A percentile compares a stretch with the other conserved stretches of the same genome.
phyloP scores from a whole-genome alignment of 53 echinoderm and acorn worm species.

The Glandiceps talaboti region DNA sequence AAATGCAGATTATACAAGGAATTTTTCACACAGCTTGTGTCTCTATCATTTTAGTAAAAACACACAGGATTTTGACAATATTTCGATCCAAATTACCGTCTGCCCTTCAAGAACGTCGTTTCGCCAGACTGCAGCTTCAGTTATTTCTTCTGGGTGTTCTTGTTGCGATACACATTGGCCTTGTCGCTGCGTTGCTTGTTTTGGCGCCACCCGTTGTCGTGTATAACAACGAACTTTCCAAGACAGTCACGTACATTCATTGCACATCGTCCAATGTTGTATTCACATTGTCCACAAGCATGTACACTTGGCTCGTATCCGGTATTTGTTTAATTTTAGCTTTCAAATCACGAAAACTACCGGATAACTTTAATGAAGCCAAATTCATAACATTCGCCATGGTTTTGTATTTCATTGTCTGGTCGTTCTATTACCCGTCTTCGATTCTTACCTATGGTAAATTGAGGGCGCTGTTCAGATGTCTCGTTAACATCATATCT shows the following conservation, averaged over 20 bases:
- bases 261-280: conserved; percentile 39
- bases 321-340: conserved; percentile 60
- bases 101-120: not conserved
- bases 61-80: not conserved
- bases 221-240: not conserved
- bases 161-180: not conserved
- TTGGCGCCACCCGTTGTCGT: not conserved
- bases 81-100: conserved; percentile 19
- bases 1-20: conserved; percentile 66
- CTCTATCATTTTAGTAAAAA: conserved; percentile 59
- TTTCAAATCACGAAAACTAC: conserved; percentile 70
- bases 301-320: conserved; percentile 52
- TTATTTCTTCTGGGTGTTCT: not conserved
- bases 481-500: not conserved
- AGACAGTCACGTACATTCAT: conserved; percentile 28
- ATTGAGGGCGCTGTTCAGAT: not conserved
- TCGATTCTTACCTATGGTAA: conserved; percentile 50
- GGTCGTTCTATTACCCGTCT: conserved; percentile 60
- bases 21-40: conserved; percentile 44
- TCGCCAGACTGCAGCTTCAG: not conserved
- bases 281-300: conserved; percentile 53
- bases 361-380: conserved; percentile 79
- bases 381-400: conserved; percentile 73
- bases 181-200: not conserved
- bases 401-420: conserved; percentile 73